A percentile compares a stretch with the other conserved stretches of the same genome.
Evolutionary conservation across 2,113 vertebrate genomes (phyloP).

Genomic region (Mugil cephalus): DNA sequence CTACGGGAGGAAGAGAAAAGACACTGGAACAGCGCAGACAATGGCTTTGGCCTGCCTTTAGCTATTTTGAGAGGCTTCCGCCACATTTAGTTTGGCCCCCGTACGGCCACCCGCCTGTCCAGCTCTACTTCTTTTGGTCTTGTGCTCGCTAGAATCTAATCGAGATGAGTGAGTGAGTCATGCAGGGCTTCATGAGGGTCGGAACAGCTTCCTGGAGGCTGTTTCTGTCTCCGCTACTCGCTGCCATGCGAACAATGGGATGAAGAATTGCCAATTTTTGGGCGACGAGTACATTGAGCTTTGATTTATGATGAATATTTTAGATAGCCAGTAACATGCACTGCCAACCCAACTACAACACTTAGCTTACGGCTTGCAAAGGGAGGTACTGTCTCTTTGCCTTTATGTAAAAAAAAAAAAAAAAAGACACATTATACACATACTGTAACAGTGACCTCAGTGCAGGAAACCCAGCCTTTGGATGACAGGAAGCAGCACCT

Average conservation of each 20-base stretch:
- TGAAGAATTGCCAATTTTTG: constrained; percentile 14
- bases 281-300: not conserved
- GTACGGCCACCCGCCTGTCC: constrained; percentile 31
- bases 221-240: constrained; percentile 12
- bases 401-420: too few relatives aligned
- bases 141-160: constrained; percentile 31
- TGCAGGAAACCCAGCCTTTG: constrained; percentile 71
- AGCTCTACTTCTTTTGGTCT: constrained; percentile 34
- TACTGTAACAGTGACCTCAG: constrained; percentile 32
- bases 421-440: not conserved
- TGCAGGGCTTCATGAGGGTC: constrained; percentile 31
- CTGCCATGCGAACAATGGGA: constrained; percentile 43
- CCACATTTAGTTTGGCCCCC: constrained; percentile 48
- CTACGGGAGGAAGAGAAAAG: constrained; percentile 54
- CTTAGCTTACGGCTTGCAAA: not conserved
- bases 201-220: constrained; percentile 52
- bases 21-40: constrained; percentile 70
- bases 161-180: constrained; percentile 47
- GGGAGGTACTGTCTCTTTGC: too few relatives aligned
- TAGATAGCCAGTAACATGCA: not conserved
- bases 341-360: too few relatives aligned
- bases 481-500: constrained; percentile 74
- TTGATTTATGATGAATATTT: not conserved
- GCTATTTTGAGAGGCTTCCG: constrained; percentile 75
- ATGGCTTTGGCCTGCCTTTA: constrained; percentile 55